These are phyloP conservation scores for Gadus chalcogrammus DNA, from an alignment of 2,113 vertebrate genomes.

Conservation along the genomic window DNA sequence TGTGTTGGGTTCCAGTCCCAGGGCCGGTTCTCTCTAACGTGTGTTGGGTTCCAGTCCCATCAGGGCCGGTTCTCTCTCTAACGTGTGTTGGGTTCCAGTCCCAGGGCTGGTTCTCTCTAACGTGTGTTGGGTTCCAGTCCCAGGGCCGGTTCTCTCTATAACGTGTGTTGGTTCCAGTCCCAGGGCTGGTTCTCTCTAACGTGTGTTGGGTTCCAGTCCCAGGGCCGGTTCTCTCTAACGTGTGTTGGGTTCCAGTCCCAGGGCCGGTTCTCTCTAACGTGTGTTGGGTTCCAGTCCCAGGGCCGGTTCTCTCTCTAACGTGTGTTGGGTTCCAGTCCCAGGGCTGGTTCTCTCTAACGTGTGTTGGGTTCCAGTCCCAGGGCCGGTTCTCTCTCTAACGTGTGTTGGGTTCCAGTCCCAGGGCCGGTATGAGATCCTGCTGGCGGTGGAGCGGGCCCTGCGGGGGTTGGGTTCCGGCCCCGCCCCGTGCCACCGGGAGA, in stretches of 20 bases:
- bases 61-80: not conserved
- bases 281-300: slow-evolving; percentile 81
- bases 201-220: no score
- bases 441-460: slow-evolving; percentile 84
- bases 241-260: not conserved
- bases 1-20: no score
- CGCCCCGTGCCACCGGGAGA: slow-evolving; percentile 82
- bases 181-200: slow-evolving; percentile 63
- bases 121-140: not conserved
- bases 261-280: not conserved
- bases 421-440: slow-evolving; percentile 92
- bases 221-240: no score
- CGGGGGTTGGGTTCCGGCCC: slow-evolving; percentile 81
- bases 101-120: no score
- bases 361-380: not conserved
- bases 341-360: no score
- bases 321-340: no score
- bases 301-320: slow-evolving; percentile 42
- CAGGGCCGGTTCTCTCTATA: not conserved
- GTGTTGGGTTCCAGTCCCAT: not conserved
- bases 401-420: slow-evolving; percentile 79
- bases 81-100: no score
- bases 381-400: not conserved
- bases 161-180: slow-evolving; percentile 72
- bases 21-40: no score